Conservation (phyloP, 2,113 vertebrate genomes). For the Ranitomeya imitator region DNA sequence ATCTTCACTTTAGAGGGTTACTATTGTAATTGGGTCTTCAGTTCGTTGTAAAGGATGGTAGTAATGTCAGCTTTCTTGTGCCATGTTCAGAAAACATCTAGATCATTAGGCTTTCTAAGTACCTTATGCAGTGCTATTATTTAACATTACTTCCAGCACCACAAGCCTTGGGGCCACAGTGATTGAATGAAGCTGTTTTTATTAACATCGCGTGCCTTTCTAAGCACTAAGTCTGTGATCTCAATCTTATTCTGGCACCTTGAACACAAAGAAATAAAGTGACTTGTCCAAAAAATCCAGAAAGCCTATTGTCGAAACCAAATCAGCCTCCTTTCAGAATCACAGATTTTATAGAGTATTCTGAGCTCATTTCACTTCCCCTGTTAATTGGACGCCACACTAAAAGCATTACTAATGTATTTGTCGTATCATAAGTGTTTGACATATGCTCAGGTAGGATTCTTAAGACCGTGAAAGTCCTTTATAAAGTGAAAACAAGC, state of each 20-base stretch:
- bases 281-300: neutral
- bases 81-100: conserved; percentile 13
- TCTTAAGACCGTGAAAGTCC: neutral
- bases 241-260: neutral
- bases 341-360: neutral
- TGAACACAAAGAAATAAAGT: conserved; percentile 27
- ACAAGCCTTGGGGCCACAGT: conserved; percentile 15
- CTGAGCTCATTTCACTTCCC: neutral
- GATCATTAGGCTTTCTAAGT: conserved; percentile 46
- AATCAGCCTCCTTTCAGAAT: neutral
- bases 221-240: neutral
- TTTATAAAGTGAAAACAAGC: neutral
- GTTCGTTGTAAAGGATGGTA: conserved; percentile 12
- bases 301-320: neutral
- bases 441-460: neutral
- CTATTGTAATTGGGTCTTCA: conserved; percentile 26
- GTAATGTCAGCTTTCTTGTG: neutral
- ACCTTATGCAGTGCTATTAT: conserved; percentile 27
- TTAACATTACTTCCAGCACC: conserved; percentile 25
- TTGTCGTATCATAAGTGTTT: neutral
- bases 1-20: conserved; percentile 17
- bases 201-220: conserved; percentile 5
- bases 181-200: conserved; percentile 5
- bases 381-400: neutral
- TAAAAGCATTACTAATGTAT: neutral